These are phyloP conservation scores for Geococcyx californianus DNA, from an alignment of 2,113 vertebrate species.

Conservation along the genomic window DNA sequence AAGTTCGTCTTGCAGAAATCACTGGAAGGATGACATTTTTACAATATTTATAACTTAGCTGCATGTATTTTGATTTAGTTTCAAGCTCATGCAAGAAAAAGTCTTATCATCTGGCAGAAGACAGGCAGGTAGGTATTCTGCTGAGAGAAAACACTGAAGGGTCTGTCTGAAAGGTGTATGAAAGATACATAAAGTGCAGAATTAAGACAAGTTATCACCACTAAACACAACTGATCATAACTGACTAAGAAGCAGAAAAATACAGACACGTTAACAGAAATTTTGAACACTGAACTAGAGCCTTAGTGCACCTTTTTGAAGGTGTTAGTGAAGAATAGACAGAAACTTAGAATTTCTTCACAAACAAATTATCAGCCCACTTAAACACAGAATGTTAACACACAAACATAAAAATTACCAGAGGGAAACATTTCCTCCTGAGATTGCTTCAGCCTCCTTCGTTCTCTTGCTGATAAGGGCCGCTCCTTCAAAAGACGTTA, in stretches of 20 bases:
- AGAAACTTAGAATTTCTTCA: neutral
- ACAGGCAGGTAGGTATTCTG: neutral
- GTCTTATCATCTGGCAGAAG: neutral
- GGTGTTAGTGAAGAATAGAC: neutral
- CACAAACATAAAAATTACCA: slow-evolving; percentile 71
- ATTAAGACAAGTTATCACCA: neutral
- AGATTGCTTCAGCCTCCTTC: slow-evolving; percentile 90
- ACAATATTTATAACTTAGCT: slow-evolving; percentile 5
- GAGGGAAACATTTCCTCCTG: slow-evolving; percentile 76
- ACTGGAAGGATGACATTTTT: slow-evolving; percentile 64
- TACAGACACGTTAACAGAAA: neutral
- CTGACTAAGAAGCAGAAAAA: neutral
- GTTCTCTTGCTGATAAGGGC: slow-evolving; percentile 91
- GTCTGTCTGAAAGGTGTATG: neutral
- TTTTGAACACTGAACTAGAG: neutral
- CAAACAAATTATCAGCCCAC: neutral
- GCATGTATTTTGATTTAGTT: neutral
- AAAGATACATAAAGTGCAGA: too few species aligned
- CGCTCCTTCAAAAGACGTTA: slow-evolving; percentile 78
- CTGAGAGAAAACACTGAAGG: neutral
- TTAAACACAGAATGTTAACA: neutral
- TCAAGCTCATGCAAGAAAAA: neutral
- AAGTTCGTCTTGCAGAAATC: slow-evolving; percentile 68
- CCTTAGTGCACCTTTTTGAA: neutral
- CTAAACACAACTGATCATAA: neutral